Evolutionary conservation across 2,888 invertebrate genomes (phyloP).

Genomic region (Lapara coniferarum): DNA sequence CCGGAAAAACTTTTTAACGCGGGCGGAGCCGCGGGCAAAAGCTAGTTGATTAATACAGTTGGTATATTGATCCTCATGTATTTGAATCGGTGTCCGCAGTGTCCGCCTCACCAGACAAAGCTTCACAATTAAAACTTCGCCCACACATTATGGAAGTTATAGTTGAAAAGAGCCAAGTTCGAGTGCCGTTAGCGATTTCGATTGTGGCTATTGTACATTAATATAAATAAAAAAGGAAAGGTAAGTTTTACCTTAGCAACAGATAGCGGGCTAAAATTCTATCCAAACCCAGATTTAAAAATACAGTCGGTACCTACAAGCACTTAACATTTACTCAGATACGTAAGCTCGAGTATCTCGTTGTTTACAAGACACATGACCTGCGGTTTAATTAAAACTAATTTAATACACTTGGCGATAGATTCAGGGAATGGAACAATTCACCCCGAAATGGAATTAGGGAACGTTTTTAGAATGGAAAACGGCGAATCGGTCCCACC

Average conservation of each 20-base stretch:
- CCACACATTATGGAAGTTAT: conserved; percentile 12
- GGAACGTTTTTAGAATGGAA: conserved; percentile 27
- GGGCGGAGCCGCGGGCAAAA: no score
- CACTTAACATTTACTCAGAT: not conserved
- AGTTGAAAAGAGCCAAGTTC: conserved; percentile 17
- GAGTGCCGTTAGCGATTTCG: not conserved
- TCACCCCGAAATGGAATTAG: conserved; percentile 28
- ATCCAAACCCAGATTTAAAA: not conserved
- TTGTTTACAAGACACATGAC: conserved; percentile 25
- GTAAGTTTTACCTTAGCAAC: no score
- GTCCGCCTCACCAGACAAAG: not conserved
- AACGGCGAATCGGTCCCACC: conserved; percentile 34
- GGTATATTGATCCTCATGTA: not conserved
- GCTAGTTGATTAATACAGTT: not conserved
- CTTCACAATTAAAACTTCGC: conserved; percentile 17
- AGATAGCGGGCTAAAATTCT: not conserved
- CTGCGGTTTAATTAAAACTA: conserved; percentile 27
- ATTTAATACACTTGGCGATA: conserved; percentile 16
- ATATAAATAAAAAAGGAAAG: not conserved
- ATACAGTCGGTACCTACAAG: not conserved
- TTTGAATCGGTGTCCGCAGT: not conserved
- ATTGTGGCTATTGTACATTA: not conserved
- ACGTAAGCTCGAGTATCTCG: not conserved
- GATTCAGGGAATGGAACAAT: conserved; percentile 22
- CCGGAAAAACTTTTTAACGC: no score